Percentiles rank a stretch among this genome's conserved stretches.
These are phyloP conservation scores for Drosophila subobscura DNA, from an alignment of 1,140 invertebrate genomes.

Conservation along the genomic window DNA sequence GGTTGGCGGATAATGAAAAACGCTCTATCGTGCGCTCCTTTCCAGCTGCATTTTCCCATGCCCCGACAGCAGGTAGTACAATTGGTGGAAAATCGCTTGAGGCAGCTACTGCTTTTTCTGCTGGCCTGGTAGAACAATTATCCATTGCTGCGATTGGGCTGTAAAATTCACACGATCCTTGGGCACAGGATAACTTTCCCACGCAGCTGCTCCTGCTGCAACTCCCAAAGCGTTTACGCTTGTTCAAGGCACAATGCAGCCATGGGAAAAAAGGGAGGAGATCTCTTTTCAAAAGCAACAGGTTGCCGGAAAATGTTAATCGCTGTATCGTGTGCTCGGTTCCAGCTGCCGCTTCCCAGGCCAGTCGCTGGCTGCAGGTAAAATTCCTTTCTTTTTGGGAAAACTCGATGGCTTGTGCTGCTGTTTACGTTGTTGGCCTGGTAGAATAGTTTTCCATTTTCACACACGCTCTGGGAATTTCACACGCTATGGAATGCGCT, in stretches of 20 bases:
- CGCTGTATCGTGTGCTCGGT: conserved; percentile 22
- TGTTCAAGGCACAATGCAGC: background rate
- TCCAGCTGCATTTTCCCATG: conserved; percentile 22
- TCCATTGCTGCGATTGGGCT: background rate
- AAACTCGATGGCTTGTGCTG: conserved; percentile 13
- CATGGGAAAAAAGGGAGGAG: no score
- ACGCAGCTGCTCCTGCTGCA: conserved; percentile 2
- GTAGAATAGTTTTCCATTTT: conserved; percentile 2
- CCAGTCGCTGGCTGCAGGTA: conserved; percentile 29
- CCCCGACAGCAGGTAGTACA: conserved; percentile 12
- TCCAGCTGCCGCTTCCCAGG: conserved; percentile 31
- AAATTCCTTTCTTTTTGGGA: background rate
- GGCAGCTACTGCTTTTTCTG: background rate
- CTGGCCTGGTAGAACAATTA: conserved; percentile 3
- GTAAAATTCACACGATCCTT: conserved; percentile 13
- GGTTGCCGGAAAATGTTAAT: conserved; percentile 17
- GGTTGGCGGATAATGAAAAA: conserved; percentile 3
- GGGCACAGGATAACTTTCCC: conserved; percentile 1
- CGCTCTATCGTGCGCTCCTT: conserved; percentile 3
- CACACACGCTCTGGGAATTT: conserved; percentile 23
- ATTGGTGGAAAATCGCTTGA: background rate
- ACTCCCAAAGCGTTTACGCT: background rate
- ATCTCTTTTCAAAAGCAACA: conserved; percentile 29
- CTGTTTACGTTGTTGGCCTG: conserved; percentile 22
- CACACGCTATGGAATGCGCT: conserved; percentile 21